Evolutionary conservation across 2,888 invertebrate genomes (phyloP), one percentile per base, ranked within the genome.

Genomic region (Hylaea fasciaria): DNA sequence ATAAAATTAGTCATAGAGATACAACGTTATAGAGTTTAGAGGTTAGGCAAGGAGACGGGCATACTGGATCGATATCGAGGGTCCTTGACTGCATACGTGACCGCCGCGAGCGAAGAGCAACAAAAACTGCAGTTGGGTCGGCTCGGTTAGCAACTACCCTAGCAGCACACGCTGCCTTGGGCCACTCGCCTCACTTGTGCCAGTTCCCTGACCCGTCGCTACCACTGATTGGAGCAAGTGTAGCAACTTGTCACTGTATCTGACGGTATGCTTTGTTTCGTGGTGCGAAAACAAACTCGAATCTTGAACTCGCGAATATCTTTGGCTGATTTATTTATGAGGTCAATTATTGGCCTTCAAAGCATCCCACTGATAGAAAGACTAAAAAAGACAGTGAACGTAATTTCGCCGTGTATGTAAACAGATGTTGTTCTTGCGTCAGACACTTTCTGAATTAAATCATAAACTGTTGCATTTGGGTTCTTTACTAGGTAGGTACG

Each of bases 41-140:
- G 40, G 54, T 54, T 54, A 45, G 16, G 10, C 11, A 54, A 49
- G 51, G 43, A 48, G 56, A 4, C 39, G 29, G 39, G 14, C 64
- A 7, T 32, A 7, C 10, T 66, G 68, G 64, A 64, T 71, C 62
- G 69, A 64, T 71, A 53, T 64, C 29, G 47, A 52, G 48, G 52
- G 62, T 69, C 74, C 74, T 75, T 75, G 68, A 56, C 72, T 65
- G 71, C 53, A 68, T 73, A 69, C 80, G 76, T 78, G 77, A 80
- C 72, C 68, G 76, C 76, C 72, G 54, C 66, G 64, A 71, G 80
- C 70, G 64, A 74, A 70, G 76, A 79, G 70, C 56, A 76, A 76
- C 78, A 77, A 76, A 72, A 70, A 68, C 58, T 62, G 45, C 44
- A 54, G 64, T 51, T 46, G 37, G 44, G 37, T 64, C 44, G 49